Base-by-base conservation (phyloP, 2,888 invertebrate genomes). In the Agriopis leucophaearia region DNA sequence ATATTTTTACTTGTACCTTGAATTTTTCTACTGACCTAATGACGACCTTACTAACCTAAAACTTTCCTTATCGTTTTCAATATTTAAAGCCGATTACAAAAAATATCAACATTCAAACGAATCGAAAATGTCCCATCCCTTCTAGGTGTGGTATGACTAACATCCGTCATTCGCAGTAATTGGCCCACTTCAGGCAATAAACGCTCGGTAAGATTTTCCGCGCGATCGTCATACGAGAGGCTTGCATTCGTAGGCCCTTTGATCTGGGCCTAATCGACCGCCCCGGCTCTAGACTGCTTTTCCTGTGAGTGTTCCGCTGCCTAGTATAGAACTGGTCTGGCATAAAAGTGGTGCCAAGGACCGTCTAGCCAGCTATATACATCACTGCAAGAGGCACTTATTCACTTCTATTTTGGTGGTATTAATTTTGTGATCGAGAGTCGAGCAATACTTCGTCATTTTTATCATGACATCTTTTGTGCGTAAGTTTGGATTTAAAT, bases 231-330 rank as follows among this genome's bases (percentile, higher is more conserved):
- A 18, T 50, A 38, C 42, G 54, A 67, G 60, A 61, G 63, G 15
- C 54, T 55, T 6, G 55, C 55, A 52, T 27, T 27, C 27, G 38
- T 35, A 44, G 38, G 52, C 58, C 60, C 59, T 64, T 68, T 68
- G 68, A 68, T 64, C 59, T 59, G 51, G 4, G 67, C n/a, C 45
- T 56, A 63, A 68, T 68, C 64, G 60, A 59, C 54, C 45, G 57
- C 42, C 9, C 10, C 16, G 40, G 42, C 56, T 50, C 60, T 42
- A 50, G 65, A 52, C 45, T 64, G 47, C 52, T 42, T 42, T 0
- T 40, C 54, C 10, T 40, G 6, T 18, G 18, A 12, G 54, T 8
- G 40, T 36, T 52, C 27, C 10, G 13, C 2, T 48, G 51, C 36
- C n/a, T 38, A 18, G 55, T 13, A 13, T 42, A 57, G 15, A 35